Base-by-base conservation (phyloP, 2,113 vertebrate genomes). In the Menura novaehollandiae region DNA sequence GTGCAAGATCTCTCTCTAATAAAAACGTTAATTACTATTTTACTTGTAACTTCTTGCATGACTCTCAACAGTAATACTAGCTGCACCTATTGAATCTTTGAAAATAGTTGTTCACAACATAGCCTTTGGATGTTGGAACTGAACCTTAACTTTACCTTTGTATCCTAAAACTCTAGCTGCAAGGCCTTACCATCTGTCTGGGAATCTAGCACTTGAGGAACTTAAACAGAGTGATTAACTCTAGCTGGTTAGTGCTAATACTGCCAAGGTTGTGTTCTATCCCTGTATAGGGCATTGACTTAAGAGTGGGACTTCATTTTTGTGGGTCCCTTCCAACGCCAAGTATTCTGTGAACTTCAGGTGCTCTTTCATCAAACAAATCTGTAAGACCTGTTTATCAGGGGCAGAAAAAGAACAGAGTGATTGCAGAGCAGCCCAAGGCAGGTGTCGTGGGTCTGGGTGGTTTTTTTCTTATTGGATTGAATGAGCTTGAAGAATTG, bases 271-370 rank as follows among this genome's bases (percentile, higher is more conserved):
- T 59, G 9, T 44, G 62, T 44, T 19, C 27, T 22, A 33, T 33
- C 22, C 22, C 7, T 39, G 5, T 28, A 13, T 23, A 2, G 35
- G 15, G 17, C 27, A 39, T 37, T 60, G 9, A 18, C 0, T 1
- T 17, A 52, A 33, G 22, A 33, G 39, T 4, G 37, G 37, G 12
- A 46, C 15, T 33, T 59, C 27, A 44, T 27, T 27, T 2, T 39
- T 69, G 47, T 28, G 33, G 15, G 33, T 46, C 46, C 46, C 46
- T 46, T 46, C 46, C 46, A 46, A 46, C 46, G 20, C 46, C 7
- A 18, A 44, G 19, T 52, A 32, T 19, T 46, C 33, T 46, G 27
- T 44, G 22, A 77, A 47, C 12, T 47, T 43, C 23, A 73, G 9
- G 2, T 60, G 33, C 15, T 83, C 9, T 85, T 59, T 55, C 8